These are phyloP conservation scores for Scolopax mira DNA, from an alignment of 2,113 vertebrate species.

Conservation along the genomic window DNA sequence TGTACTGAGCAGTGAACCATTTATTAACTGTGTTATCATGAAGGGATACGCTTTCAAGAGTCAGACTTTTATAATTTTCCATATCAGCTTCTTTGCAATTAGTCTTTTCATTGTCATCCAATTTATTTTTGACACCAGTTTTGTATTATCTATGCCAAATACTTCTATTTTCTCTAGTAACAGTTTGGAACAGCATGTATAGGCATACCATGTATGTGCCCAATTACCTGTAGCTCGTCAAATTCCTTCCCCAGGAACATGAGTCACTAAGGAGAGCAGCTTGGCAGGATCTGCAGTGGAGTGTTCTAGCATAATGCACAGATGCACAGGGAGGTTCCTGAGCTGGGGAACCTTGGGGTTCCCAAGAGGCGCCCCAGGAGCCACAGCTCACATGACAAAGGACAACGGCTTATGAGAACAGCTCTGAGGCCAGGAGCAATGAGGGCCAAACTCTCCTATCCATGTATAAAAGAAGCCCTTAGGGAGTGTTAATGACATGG, in stretches of 20 bases:
- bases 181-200: neutral
- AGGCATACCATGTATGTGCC: neutral
- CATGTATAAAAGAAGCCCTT: neutral
- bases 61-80: neutral
- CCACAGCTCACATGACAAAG: neutral
- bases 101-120: neutral
- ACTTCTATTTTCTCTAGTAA: neutral
- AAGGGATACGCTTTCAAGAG: neutral
- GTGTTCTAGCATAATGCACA: neutral
- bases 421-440: neutral
- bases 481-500: neutral
- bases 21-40: neutral
- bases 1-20: neutral
- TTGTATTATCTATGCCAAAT: neutral
- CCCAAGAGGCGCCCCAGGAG: neutral
- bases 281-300: neutral
- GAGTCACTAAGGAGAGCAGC: neutral
- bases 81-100: neutral
- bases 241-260: neutral
- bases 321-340: neutral
- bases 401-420: no score
- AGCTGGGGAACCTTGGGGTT: neutral
- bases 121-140: neutral
- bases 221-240: neutral
- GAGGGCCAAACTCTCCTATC: no score